Base-by-base conservation (phyloP, 2,888 invertebrate species). In the Acheta domesticus region DNA sequence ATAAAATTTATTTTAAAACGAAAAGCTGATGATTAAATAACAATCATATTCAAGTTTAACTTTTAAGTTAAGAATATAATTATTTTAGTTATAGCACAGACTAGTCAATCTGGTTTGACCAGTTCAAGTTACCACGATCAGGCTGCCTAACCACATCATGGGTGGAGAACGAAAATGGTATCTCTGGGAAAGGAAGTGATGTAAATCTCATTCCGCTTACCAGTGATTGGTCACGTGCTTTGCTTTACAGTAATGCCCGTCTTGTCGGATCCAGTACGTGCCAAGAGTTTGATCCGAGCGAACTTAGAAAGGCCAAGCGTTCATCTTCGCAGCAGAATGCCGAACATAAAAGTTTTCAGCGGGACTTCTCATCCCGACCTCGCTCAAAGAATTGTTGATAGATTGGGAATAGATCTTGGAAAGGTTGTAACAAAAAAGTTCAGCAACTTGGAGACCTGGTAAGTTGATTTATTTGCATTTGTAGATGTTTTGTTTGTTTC, bases 361-460 rank as follows among this genome's bases (percentile, higher is more conserved):
- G 99, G 99, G 83, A 96, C 97, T 84, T 98, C 98, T 83, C 99
- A 99, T 89, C 96, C 96, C 79, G 99, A 99, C 89, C 90, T 99
- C 84, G 97, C 98, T 77, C 96, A 97, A 87, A 93, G 96, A 87
- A 98, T 99, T 86, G 98, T 98, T 84, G 98, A 98, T 88, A 93
- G 99, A 83, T 92, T 99, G 81, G 99, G 97, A 84, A 97, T 99
- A 86, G 98, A 98, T 89, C 91, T 97, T 84, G 98, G 98, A 84
- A 98, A 98, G 90, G 99, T 99, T 84, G 97, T 98, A 86, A 96
- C 99, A 84, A 84, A 99, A 99, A 99, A 99, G 90, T 99, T 99
- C 89, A 97, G 97, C 89, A 99, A 99, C 91, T 93, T 98, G 89
- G 99, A 99, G 91, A 98, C 98, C 89, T 97, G 97, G 94, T 94